These are phyloP conservation scores for Porites divaricata DNA, from an alignment of 92 coral and sea anemone genomes.

Conservation along the genomic window DNA sequence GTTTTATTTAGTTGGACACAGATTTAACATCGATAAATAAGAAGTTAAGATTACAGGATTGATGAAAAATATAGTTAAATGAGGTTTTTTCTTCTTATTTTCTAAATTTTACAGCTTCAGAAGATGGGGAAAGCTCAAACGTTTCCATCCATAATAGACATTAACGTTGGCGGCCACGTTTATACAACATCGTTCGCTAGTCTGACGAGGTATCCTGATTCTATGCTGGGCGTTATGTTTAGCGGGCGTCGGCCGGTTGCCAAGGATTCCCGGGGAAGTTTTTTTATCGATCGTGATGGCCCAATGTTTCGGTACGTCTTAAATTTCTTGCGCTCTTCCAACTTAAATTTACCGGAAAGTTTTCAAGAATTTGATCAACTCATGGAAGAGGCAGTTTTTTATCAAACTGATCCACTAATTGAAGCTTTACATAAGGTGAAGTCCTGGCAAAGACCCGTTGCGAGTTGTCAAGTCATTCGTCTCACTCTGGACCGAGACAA, in stretches of 20 bases:
- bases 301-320: conserved; percentile 72
- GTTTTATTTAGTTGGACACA: no score
- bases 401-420: conserved; percentile 61
- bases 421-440: conserved; percentile 38
- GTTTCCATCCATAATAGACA: conserved; percentile 69
- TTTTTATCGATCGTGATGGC: conserved; percentile 84
- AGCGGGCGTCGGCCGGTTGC: conserved; percentile 74
- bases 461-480: conserved; percentile 33
- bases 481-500: conserved; percentile 39
- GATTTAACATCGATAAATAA: no score
- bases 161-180: conserved; percentile 78
- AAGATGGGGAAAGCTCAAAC: conserved; percentile 23
- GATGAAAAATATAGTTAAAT: no score
- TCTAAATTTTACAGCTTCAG: background rate
- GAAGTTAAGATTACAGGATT: no score
- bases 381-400: conserved; percentile 80
- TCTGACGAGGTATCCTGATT: conserved; percentile 74
- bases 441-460: background rate
- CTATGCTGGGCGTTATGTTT: conserved; percentile 85
- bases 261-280: conserved; percentile 66
- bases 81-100: background rate
- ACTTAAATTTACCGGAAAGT: conserved; percentile 64
- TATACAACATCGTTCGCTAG: conserved; percentile 77
- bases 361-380: conserved; percentile 77
- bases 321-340: conserved; percentile 70